Conservation (phyloP, 2,113 vertebrate species). For the Boulengeromyrus knoepffleri region DNA sequence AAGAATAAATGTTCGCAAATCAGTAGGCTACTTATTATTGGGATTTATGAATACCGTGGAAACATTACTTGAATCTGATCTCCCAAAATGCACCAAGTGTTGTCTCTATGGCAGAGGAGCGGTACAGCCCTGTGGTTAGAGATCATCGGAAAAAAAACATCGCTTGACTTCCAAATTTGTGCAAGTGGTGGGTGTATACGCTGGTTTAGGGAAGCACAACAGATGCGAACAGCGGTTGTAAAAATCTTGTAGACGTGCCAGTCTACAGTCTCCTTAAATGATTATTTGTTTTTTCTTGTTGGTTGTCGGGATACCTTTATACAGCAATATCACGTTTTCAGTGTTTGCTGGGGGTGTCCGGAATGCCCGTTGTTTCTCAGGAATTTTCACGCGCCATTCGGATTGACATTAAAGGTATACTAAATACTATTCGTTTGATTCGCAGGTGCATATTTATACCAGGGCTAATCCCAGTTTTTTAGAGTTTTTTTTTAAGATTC, state of each 20-base stretch:
- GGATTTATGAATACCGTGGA: not conserved
- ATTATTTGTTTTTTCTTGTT: not conserved
- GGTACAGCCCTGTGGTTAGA: not conserved
- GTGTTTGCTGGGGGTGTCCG: conserved; percentile 26
- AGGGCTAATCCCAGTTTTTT: not conserved
- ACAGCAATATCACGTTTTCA: conserved; percentile 28
- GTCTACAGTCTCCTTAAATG: not conserved
- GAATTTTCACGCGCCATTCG: conserved; percentile 44
- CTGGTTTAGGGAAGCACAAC: not conserved
- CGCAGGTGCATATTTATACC: not conserved
- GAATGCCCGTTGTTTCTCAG: conserved; percentile 44
- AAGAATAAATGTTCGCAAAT: not conserved
- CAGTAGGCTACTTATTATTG: not conserved
- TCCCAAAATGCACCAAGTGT: not conserved
- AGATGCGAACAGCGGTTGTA: not conserved
- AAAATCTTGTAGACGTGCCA: not conserved
- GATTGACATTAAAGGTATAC: not conserved
- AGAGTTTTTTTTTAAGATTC: not conserved
- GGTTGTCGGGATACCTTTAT: conserved; percentile 10
- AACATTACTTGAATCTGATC: not conserved
- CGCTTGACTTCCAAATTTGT: not conserved
- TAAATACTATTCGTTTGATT: not conserved
- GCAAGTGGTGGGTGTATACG: not conserved
- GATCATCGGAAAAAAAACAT: not conserved
- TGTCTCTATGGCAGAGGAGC: not conserved